phyloP scores from a whole-genome alignment of 2,797 vertebrate genomes.

The Gallinago nigripennis region DNA sequence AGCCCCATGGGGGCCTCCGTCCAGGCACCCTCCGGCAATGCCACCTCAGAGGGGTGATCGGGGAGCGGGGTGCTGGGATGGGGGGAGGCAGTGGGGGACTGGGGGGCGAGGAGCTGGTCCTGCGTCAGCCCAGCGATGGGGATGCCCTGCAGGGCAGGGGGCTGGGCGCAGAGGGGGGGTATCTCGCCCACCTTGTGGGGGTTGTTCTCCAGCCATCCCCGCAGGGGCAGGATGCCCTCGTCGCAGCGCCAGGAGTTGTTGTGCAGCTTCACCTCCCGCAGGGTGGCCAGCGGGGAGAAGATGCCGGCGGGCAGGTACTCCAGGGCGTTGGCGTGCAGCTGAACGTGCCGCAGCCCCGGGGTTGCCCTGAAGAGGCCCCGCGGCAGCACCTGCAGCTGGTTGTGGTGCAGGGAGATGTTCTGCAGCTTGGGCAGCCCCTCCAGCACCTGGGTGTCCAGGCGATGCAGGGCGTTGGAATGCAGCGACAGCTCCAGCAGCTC shows the following conservation, averaged over 20 bases:
- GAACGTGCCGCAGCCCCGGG: constrained; percentile 77
- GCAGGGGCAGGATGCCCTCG: constrained; percentile 81
- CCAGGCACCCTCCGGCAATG: not conserved
- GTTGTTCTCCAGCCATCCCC: constrained; percentile 82
- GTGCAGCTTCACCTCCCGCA: constrained; percentile 80
- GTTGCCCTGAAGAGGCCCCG: constrained; percentile 77
- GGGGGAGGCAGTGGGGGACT: not conserved
- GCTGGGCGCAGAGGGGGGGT: constrained; percentile 79
- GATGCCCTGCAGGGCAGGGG: constrained; percentile 68
- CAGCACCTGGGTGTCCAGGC: constrained; percentile 80
- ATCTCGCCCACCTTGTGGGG: constrained; percentile 73
- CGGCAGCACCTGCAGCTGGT: constrained; percentile 81
- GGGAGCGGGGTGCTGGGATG: not conserved
- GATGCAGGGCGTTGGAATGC: constrained; percentile 84
- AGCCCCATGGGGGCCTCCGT: not conserved
- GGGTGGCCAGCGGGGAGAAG: constrained; percentile 77
- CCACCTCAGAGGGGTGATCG: not conserved
- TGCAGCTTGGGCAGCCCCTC: constrained; percentile 80
- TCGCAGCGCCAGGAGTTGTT: constrained; percentile 96
- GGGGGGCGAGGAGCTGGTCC: not conserved
- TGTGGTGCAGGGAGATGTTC: constrained; percentile 91
- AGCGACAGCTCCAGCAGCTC: constrained; percentile 87
- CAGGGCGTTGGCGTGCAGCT: constrained; percentile 87
- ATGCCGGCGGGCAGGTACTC: constrained; percentile 79
- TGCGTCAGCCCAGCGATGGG: constrained; percentile 47